These are phyloP conservation scores for Cladopsammia gracilis DNA, from an alignment of 64 coral and sea anemone species.

Conservation along the genomic window DNA sequence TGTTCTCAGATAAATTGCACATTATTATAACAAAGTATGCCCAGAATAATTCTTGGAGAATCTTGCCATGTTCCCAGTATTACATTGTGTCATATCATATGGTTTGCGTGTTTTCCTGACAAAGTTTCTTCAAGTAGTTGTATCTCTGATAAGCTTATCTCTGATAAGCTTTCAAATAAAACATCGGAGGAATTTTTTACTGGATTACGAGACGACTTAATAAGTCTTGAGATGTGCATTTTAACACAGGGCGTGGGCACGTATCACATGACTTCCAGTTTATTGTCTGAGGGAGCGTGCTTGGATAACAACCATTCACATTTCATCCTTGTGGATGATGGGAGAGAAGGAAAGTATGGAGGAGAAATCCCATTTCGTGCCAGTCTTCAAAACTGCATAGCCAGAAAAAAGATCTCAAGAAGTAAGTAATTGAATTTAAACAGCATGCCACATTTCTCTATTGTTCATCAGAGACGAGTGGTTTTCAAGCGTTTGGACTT, in stretches of 20 bases:
- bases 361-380: conserved; percentile 78
- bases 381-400: conserved; percentile 76
- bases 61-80: no score
- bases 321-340: conserved; percentile 84
- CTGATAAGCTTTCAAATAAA: no score
- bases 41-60: no score
- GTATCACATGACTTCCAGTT: conserved; percentile 92
- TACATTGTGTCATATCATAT: no score
- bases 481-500: no score
- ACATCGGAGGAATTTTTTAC: no score
- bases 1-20: no score
- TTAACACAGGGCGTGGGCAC: conserved; percentile 60
- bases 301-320: conserved; percentile 84
- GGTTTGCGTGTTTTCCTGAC: no score
- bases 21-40: no score
- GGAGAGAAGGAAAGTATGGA: conserved; percentile 63
- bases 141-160: no score
- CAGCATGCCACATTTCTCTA: background rate
- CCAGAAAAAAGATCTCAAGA: conserved; percentile 78
- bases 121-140: no score
- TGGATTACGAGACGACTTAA: no score
- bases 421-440: conserved; percentile 38
- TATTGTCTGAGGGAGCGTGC: conserved; percentile 53
- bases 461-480: background rate
- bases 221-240: background rate